These are phyloP conservation scores for Contarinia nasturtii DNA, from an alignment of 1,140 invertebrate species.

Conservation along the genomic window DNA sequence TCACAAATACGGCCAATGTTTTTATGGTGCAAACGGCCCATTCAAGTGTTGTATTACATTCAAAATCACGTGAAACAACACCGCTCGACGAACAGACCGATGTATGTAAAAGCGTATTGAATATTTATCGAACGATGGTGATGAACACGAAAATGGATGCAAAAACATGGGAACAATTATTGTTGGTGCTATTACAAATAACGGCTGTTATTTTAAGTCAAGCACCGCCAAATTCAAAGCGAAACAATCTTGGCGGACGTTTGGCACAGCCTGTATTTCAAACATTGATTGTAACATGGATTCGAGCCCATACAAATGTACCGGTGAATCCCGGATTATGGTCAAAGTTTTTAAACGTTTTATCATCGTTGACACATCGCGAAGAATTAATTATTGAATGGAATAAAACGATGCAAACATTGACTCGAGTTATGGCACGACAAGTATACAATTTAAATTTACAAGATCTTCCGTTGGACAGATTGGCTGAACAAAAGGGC, in stretches of 20 bases:
- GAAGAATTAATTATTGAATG: constrained; percentile 91
- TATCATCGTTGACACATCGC: constrained; percentile 80
- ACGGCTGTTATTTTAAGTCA: constrained; percentile 76
- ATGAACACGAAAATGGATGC: constrained; percentile 90
- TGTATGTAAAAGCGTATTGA: constrained; percentile 87
- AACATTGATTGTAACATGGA: constrained; percentile 95
- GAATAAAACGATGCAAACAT: constrained; percentile 95
- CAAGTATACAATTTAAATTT: constrained; percentile 88
- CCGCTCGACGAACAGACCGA: constrained; percentile 83
- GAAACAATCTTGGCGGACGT: constrained; percentile 26
- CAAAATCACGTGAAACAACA: constrained; percentile 22
- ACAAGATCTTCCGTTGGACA: constrained; percentile 69
- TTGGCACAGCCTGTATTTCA: constrained; percentile 84
- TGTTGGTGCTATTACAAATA: constrained; percentile 76
- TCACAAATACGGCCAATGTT: constrained; percentile 88
- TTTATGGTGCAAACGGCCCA: constrained; percentile 58
- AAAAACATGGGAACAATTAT: constrained; percentile 78
- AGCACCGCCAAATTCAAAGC: constrained; percentile 38
- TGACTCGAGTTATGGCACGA: constrained; percentile 77
- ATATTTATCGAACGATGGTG: constrained; percentile 92
- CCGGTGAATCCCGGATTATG: constrained; percentile 72
- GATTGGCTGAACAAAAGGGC: constrained; percentile 64
- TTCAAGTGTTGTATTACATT: constrained; percentile 23
- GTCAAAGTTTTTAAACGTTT: constrained; percentile 81
- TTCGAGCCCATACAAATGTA: constrained; percentile 91